Conservation (phyloP, 2,888 invertebrate species). For the Phasia obesa region DNA sequence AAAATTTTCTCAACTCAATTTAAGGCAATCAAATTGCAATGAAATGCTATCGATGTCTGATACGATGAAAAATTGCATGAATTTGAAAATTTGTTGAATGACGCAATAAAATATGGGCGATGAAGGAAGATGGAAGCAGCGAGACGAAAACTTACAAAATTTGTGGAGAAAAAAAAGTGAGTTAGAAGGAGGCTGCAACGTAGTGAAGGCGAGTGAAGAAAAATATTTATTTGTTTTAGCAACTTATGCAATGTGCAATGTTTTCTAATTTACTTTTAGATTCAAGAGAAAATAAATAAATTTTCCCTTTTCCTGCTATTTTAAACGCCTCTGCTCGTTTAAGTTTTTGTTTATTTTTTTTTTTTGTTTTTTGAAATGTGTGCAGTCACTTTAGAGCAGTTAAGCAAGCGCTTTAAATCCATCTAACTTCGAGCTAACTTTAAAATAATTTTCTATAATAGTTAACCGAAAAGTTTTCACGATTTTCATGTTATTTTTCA, state of each 20-base stretch:
- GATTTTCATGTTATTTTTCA: conserved; percentile 81
- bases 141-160: conserved; percentile 21
- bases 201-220: no score
- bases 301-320: not conserved
- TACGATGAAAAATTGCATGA: conserved; percentile 70
- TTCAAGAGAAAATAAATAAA: not conserved
- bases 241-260: no score
- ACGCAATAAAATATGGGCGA: conserved; percentile 65
- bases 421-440: conserved; percentile 58
- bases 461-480: conserved; percentile 74
- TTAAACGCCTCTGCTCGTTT: conserved; percentile 33
- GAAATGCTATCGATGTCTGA: conserved; percentile 71
- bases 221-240: no score
- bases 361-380: not conserved
- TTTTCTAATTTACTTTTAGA: not conserved
- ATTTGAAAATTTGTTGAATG: conserved; percentile 71
- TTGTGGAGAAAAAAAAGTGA: conserved; percentile 20
- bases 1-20: conserved; percentile 67
- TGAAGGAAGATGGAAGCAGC: conserved; percentile 39
- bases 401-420: conserved; percentile 62
- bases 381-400: conserved; percentile 41
- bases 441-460: conserved; percentile 70
- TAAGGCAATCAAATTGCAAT: conserved; percentile 68
- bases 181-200: no score
- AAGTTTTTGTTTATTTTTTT: not conserved